Conservation (phyloP, 2,888 invertebrate genomes). For the Pilophorus perplexus region DNA sequence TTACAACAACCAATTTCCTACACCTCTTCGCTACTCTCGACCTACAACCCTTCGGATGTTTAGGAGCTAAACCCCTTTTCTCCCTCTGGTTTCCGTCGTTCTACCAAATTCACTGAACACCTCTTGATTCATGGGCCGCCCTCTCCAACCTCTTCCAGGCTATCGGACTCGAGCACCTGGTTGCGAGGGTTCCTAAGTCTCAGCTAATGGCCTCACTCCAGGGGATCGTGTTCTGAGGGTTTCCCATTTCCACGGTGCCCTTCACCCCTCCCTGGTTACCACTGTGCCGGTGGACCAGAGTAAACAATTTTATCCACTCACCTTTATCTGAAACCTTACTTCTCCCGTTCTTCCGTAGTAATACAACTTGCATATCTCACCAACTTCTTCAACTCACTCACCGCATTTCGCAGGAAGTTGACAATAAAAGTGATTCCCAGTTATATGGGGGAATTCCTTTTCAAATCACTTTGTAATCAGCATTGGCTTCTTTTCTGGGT, state of each 20-base stretch:
- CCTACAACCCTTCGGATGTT: neutral
- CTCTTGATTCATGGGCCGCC: slow-evolving; percentile 10
- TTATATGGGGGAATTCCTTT: too few relatives aligned
- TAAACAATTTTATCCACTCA: slow-evolving; percentile 11
- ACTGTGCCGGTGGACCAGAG: slow-evolving; percentile 1
- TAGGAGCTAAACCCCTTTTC: neutral
- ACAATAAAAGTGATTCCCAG: too few relatives aligned
- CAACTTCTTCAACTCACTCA: too few relatives aligned
- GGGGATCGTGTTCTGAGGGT: slow-evolving; percentile 26
- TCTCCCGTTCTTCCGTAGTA: too few relatives aligned
- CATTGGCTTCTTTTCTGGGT: too few relatives aligned
- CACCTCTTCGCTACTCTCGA: neutral
- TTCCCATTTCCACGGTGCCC: slow-evolving; percentile 16
- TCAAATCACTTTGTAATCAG: too few relatives aligned
- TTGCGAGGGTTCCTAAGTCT: slow-evolving; percentile 21
- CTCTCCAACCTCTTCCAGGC: neutral
- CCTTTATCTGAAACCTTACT: too few relatives aligned
- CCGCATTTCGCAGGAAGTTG: too few relatives aligned
- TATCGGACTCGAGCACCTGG: slow-evolving; percentile 13
- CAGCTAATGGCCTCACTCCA: slow-evolving; percentile 29
- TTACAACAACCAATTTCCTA: neutral
- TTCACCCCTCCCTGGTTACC: neutral
- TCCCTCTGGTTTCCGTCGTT: neutral
- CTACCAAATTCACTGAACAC: slow-evolving; percentile 16
- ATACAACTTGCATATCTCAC: too few relatives aligned